phyloP scores from a whole-genome alignment of 2,113 vertebrate species.

The Tringa solitaria region DNA sequence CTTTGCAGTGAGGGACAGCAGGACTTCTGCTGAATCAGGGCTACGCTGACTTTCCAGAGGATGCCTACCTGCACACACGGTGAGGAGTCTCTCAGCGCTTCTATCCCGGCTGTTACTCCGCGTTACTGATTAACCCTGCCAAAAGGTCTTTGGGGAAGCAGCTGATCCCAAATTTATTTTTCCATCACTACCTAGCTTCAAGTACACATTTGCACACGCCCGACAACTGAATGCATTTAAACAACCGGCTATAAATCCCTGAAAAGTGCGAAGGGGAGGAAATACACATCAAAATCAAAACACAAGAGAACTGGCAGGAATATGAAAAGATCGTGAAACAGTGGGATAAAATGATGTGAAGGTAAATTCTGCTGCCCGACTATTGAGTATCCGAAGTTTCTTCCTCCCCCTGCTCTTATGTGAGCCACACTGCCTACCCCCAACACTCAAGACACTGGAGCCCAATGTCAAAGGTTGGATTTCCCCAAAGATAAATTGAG shows the following conservation, averaged over 20 bases:
- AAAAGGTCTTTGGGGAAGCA: slow-evolving; percentile 16
- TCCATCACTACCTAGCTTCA: not conserved
- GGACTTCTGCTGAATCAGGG: not conserved
- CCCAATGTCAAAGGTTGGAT: not conserved
- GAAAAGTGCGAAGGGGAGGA: not conserved
- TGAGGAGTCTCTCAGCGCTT: accelerated
- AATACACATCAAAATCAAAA: not conserved
- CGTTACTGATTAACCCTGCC: not conserved
- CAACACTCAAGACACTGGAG: not conserved
- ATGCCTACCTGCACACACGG: not conserved
- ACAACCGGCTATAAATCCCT: not conserved
- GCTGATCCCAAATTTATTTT: slow-evolving; percentile 1
- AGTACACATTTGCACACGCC: not conserved
- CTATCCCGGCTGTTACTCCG: not conserved
- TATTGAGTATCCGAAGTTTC: not conserved
- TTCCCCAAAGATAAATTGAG: not conserved
- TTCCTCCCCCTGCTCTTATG: not conserved
- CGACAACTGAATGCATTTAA: slow-evolving; percentile 16
- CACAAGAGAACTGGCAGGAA: not conserved
- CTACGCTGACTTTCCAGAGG: not conserved
- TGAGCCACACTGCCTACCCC: not conserved
- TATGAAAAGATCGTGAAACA: not conserved
- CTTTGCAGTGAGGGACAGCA: not conserved
- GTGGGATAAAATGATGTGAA: not conserved
- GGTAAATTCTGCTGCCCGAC: not conserved